Base-by-base conservation (phyloP, 1,140 invertebrate genomes). In the Drosophila kepulauana region DNA sequence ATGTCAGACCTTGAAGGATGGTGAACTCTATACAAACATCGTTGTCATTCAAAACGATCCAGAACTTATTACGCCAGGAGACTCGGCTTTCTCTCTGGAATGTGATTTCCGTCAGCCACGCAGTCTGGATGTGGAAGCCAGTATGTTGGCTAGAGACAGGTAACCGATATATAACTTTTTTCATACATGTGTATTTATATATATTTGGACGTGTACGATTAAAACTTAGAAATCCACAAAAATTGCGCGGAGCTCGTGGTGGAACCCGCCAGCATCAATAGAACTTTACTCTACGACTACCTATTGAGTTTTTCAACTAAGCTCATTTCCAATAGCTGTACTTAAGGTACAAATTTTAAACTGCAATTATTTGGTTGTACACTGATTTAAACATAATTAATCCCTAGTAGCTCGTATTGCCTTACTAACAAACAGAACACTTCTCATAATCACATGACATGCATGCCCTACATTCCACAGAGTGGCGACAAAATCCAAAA, bases 21-120 rank as follows among this genome's bases (percentile, higher is more conserved):
- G 93, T 3, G 93, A 94, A 30, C 93, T 93, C 0, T 95, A 94
- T 81, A 93, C 93, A 1, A 95, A 94, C 68, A 93, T 94, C 11
- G 88, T 95, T 30, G 93, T 95, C 8, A 92, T 95, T 13, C 95
- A 95, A 78, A 94, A 95, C 71, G 95, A 95, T 84, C 94, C 95
- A 41, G 94, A 95, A 65, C 79, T 95, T 4, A 94, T 95, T 61
- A 95, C 94, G 58, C 94, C 95, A 1, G 95, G 95, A 1, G 95
- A 95, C 86, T 94, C 94, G 6, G 95, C 95, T 48, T 95, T 95
- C 80, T 94, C 93, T 51, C 78, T 95, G 46, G 94, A 95, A 90
- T 95, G 95, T 76, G 94, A 95, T 91, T 94, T 94, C 76, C 93
- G 93, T 7, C 93, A 93, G 64, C 93, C 93, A 10, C 90, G 93